phyloP scores from a whole-genome alignment of 2,797 vertebrate species.

The Tamandua tetradactyla region DNA sequence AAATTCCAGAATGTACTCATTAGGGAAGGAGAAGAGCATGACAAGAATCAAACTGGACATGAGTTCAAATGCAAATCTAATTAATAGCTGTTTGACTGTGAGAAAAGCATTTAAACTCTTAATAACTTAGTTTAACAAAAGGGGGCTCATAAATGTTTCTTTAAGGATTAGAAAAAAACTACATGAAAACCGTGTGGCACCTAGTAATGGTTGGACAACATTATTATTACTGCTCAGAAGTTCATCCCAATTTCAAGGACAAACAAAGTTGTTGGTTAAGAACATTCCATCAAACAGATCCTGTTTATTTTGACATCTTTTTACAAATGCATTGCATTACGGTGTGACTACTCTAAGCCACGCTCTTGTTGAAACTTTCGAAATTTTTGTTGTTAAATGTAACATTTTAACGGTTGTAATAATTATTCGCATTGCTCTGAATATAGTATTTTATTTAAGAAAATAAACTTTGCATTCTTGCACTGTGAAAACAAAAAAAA shows the following conservation, averaged over 20 bases:
- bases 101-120: neutral
- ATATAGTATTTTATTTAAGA: constrained; percentile 92
- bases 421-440: constrained; percentile 90
- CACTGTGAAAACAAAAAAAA: no score
- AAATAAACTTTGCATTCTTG: constrained; percentile 81
- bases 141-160: neutral
- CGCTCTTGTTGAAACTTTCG: constrained; percentile 85
- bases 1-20: neutral
- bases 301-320: constrained; percentile 88
- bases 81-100: neutral
- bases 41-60: neutral
- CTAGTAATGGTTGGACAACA: rapidly evolving
- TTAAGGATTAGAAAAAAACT: neutral
- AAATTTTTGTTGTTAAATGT: constrained; percentile 89
- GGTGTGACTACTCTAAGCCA: constrained; percentile 86
- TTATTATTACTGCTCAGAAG: rapidly evolving
- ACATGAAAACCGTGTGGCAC: rapidly evolving
- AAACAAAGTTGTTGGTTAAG: neutral
- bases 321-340: constrained; percentile 84
- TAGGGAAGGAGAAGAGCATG: neutral
- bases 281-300: constrained; percentile 78
- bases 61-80: neutral
- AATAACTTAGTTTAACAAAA: neutral
- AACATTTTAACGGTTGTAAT: constrained; percentile 90
- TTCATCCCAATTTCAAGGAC: neutral